Percentiles rank a stretch among this genome's conserved stretches.
Conservation (phyloP, 2,888 invertebrate genomes). For the Dicyrtomina minuta region DNA sequence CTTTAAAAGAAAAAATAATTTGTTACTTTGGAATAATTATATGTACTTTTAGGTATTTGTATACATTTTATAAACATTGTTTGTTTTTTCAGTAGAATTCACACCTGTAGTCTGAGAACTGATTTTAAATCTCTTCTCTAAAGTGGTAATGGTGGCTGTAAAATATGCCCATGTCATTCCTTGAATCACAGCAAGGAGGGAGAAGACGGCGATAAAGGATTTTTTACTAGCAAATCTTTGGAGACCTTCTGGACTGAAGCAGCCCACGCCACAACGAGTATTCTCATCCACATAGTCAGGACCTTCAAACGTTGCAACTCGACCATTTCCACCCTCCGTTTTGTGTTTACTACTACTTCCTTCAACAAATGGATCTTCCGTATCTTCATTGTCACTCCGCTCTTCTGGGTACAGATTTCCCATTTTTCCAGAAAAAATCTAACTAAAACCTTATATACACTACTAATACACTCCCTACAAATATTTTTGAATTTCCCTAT, state of each 20-base stretch:
- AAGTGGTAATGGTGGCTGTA: slow-evolving; percentile 72
- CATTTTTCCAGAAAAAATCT: too few species aligned
- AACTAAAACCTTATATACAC: too few species aligned
- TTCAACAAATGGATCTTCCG: slow-evolving; percentile 8
- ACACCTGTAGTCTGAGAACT: slow-evolving; percentile 69
- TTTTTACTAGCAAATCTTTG: slow-evolving; percentile 64
- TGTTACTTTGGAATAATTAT: too few species aligned
- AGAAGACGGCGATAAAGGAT: slow-evolving; percentile 65
- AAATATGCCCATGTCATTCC: slow-evolving; percentile 71
- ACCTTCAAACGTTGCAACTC: not conserved
- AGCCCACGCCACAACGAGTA: slow-evolving; percentile 61
- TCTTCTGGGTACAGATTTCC: too few species aligned
- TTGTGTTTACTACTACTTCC: not conserved
- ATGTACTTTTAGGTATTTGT: too few species aligned
- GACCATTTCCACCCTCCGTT: not conserved
- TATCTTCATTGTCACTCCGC: slow-evolving; percentile 3
- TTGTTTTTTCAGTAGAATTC: not conserved
- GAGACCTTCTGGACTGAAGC: slow-evolving; percentile 64
- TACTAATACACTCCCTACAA: too few species aligned
- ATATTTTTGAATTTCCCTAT: too few species aligned
- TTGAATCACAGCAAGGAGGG: slow-evolving; percentile 63
- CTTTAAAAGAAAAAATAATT: slow-evolving; percentile 56
- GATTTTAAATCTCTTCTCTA: slow-evolving; percentile 73
- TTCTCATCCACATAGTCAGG: slow-evolving; percentile 37
- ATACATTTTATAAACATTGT: too few species aligned